Evolutionary conservation across 2,797 vertebrate genomes (phyloP), one percentile per base, ranked within the genome.

Genomic region (Strix occidentalis): DNA sequence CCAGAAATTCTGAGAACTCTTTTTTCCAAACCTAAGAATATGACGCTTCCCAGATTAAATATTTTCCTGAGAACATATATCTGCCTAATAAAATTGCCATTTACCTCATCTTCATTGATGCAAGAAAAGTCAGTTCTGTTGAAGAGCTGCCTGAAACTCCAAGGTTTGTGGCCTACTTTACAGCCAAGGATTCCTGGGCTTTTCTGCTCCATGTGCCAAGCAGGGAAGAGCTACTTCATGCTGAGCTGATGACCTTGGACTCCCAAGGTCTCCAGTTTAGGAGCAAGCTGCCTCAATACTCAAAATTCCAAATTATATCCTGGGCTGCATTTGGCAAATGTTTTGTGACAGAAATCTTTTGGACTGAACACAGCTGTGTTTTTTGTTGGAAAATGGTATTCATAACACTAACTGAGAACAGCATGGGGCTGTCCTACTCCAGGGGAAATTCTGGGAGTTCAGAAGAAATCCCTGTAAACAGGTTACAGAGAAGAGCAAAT

Each of bases 381-480:
- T 84, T 87, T 65, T 85, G 53, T 50, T 84, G 80, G 79, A 94
- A 91, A 93, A 91, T 72, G 37, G 87, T 93, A 94, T 89, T 93
- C 89, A 70, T 72, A 91, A 84, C 14, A 4, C 48, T 94, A 89
- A 84, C 60, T 75, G 82, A 68, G 94, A 96, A 90, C 69, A 96
- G 76, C 65, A 87, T 65, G 92, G 76, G 76, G 78, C 69, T 96
- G 94, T 89, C 82, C 93, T 54, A 92, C 92, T 95, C 71, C 69
- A 91, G 87, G 84, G 90, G 69, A 95, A 95, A 93, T 87, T 85
- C 84, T 93, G 61, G 57, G 72, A 95, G 78, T 92, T 96, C 90
- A 92, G 88, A 92, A 95, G 90, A 97, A 90, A 94, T 91, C 79
- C 69, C 89, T 92, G 87, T 89, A 96, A 92, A 94, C 45, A 92